A percentile compares a stretch with the other conserved stretches of the same genome.
Evolutionary conservation across 2,113 vertebrate species (phyloP).

Genomic region (Hemichromis elongatus): DNA sequence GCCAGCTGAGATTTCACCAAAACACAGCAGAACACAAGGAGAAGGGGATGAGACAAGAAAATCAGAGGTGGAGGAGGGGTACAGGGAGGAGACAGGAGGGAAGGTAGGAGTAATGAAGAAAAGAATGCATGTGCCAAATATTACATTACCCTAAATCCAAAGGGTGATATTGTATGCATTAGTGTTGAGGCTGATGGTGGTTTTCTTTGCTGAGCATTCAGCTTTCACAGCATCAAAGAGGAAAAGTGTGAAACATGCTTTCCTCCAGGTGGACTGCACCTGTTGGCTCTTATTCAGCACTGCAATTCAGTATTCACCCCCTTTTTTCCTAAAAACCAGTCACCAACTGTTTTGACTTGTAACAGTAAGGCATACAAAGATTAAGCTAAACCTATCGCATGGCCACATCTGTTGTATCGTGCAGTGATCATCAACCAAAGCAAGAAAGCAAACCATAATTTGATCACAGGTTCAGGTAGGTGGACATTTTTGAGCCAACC

Average conservation of each 20-base stretch:
- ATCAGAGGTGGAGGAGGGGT: constrained; percentile 31
- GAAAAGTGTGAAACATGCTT: constrained; percentile 22
- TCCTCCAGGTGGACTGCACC: constrained; percentile 56
- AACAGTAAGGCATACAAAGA: constrained; percentile 25
- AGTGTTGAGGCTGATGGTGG: background rate
- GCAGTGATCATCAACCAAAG: constrained; percentile 13
- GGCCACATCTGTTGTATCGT: constrained; percentile 12
- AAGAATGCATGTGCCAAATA: constrained; percentile 7
- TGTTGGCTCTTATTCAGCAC: constrained; percentile 46
- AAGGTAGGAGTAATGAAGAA: background rate
- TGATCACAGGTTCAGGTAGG: constrained; percentile 19
- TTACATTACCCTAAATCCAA: background rate
- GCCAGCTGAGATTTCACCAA: constrained; percentile 99
- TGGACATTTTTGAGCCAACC: background rate
- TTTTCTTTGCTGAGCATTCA: background rate
- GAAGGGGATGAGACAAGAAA: constrained; percentile 40
- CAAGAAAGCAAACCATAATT: constrained; percentile 19
- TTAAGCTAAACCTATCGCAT: constrained; percentile 1
- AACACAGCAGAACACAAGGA: constrained; percentile 79
- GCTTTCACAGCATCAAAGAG: constrained; percentile 37
- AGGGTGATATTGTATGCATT: background rate
- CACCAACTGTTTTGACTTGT: constrained; percentile 30
- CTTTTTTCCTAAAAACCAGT: background rate
- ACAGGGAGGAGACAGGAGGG: background rate
- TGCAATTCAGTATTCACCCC: constrained; percentile 4